Evolutionary conservation across 2,113 vertebrate genomes (phyloP).

Genomic region (Brevimyrus niger): DNA sequence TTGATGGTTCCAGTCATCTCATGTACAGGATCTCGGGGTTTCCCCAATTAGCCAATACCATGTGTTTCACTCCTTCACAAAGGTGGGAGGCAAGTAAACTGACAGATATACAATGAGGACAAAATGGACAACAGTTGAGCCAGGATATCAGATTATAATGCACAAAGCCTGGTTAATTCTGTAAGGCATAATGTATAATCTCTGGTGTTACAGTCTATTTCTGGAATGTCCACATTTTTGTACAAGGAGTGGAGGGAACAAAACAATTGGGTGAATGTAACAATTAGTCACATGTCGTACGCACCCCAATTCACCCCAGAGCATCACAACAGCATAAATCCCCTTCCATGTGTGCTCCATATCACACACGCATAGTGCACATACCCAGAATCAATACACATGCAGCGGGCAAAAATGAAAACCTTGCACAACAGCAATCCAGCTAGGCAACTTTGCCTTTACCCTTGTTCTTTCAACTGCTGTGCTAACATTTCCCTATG

Average conservation of each 20-base stretch:
- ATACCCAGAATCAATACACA: background rate
- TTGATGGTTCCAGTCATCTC: background rate
- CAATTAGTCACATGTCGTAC: background rate
- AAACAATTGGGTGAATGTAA: background rate
- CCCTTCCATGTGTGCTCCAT: background rate
- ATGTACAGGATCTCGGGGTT: background rate
- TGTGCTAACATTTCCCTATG: background rate
- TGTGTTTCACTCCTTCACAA: background rate
- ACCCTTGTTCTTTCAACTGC: background rate
- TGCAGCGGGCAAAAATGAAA: background rate
- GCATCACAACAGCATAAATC: background rate
- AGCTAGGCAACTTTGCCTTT: background rate
- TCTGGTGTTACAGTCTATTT: background rate
- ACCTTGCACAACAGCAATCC: background rate
- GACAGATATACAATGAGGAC: background rate
- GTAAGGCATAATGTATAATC: conserved; percentile 2
- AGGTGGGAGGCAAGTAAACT: background rate
- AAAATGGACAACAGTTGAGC: background rate
- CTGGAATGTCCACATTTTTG: background rate
- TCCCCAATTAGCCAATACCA: background rate
- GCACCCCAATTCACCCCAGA: background rate
- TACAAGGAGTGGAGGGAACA: background rate
- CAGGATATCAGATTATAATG: background rate
- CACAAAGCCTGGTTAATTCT: background rate
- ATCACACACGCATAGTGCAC: background rate